Evolutionary conservation across 92 coral and sea anemone species (phyloP).

Genomic region (Micromussa lordhowensis): DNA sequence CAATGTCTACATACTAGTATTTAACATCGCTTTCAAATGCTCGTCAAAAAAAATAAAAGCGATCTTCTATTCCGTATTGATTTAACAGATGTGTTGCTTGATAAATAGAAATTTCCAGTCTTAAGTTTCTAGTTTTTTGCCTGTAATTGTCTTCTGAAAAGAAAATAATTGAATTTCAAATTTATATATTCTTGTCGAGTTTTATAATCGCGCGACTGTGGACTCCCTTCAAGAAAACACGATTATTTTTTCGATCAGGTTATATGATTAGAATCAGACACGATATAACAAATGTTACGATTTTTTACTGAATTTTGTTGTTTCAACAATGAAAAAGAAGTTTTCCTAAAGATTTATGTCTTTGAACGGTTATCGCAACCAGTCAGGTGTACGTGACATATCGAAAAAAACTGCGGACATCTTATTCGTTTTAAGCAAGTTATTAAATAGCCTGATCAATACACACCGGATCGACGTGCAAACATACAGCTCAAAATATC

Average conservation of each 20-base stretch:
- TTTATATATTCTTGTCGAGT: slow-evolving; percentile 3
- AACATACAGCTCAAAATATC: neutral
- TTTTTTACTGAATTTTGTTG: neutral
- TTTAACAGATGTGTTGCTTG: neutral
- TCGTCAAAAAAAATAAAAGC: slow-evolving; percentile 3
- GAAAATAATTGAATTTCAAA: neutral
- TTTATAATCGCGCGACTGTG: neutral
- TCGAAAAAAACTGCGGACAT: neutral
- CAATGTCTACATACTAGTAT: neutral
- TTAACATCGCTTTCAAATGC: slow-evolving; percentile 8
- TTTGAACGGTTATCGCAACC: neutral
- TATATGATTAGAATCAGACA: neutral
- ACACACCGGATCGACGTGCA: neutral
- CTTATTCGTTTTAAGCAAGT: neutral
- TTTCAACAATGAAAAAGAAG: slow-evolving; percentile 1
- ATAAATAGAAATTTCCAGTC: neutral
- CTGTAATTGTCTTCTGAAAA: neutral
- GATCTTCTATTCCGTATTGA: slow-evolving; percentile 5
- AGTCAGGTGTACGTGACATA: neutral
- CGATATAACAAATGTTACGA: neutral
- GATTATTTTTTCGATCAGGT: neutral
- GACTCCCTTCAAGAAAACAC: neutral
- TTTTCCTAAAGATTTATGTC: neutral
- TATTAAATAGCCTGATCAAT: slow-evolving; percentile 3
- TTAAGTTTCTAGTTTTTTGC: neutral